These are phyloP conservation scores for Metridium senile DNA, from an alignment of 92 coral and sea anemone genomes.

Conservation along the genomic window DNA sequence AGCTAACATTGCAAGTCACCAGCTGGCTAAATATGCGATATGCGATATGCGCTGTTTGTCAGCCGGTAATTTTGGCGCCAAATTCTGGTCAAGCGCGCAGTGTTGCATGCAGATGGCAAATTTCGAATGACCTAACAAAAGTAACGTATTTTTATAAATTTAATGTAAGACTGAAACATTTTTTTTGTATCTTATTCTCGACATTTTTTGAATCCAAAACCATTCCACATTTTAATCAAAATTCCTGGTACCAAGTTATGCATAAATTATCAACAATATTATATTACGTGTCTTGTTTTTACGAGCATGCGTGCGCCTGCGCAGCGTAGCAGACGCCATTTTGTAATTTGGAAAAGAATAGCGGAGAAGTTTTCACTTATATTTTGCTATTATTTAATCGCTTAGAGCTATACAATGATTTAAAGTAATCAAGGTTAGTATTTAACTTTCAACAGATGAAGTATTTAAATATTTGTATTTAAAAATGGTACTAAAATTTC, in stretches of 20 bases:
- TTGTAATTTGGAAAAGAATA: constrained; percentile 15
- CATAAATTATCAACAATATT: constrained; percentile 39
- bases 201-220: too few species aligned
- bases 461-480: background rate
- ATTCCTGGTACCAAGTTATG: constrained; percentile 10
- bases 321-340: constrained; percentile 25
- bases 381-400: constrained; percentile 5
- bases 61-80: too few species aligned
- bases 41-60: too few species aligned
- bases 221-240: too few species aligned
- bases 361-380: constrained; percentile 12
- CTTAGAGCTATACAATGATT: constrained; percentile 5
- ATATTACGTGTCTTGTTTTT: constrained; percentile 43
- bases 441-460: background rate
- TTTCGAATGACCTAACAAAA: too few species aligned
- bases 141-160: too few species aligned
- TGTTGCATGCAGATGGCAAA: too few species aligned
- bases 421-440: constrained; percentile 16
- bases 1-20: too few species aligned
- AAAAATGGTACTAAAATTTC: background rate
- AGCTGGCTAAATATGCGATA: too few species aligned
- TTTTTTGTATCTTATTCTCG: too few species aligned
- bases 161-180: too few species aligned
- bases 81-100: too few species aligned
- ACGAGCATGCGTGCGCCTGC: constrained; percentile 32